phyloP scores from a whole-genome alignment of 2,797 vertebrate species.

The Limosa lapponica region DNA sequence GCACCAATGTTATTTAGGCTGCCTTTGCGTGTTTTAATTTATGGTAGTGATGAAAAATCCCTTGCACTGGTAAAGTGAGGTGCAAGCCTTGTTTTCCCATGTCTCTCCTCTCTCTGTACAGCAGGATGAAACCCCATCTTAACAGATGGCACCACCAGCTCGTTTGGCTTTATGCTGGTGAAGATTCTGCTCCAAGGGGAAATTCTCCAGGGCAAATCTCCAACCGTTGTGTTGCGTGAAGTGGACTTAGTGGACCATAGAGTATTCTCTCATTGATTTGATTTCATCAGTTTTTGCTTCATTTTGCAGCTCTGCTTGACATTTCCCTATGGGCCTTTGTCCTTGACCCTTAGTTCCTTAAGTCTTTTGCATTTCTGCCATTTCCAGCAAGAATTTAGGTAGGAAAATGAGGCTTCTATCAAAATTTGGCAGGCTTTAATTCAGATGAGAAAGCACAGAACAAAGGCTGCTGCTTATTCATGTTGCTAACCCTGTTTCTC shows the following conservation, averaged over 20 bases:
- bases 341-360: constrained; percentile 16
- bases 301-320: constrained; percentile 39
- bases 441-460: constrained; percentile 31
- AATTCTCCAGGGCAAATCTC: constrained; percentile 41
- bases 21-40: background rate
- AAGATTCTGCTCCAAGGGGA: constrained; percentile 14
- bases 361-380: constrained; percentile 10
- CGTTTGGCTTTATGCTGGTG: background rate
- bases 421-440: constrained; percentile 45
- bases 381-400: constrained; percentile 31
- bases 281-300: constrained; percentile 53
- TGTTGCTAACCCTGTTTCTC: constrained; percentile 51
- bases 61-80: background rate
- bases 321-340: constrained; percentile 22
- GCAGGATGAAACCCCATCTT: background rate
- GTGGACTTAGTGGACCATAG: constrained; percentile 36
- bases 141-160: constrained; percentile 44
- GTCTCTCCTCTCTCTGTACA: background rate
- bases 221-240: background rate
- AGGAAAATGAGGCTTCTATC: constrained; percentile 46
- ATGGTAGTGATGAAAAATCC: background rate
- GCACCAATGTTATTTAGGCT: background rate
- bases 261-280: constrained; percentile 18
- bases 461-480: constrained; percentile 59
- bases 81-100: background rate